Conservation (phyloP, 1,140 invertebrate species). For the Drosophila auraria region DNA sequence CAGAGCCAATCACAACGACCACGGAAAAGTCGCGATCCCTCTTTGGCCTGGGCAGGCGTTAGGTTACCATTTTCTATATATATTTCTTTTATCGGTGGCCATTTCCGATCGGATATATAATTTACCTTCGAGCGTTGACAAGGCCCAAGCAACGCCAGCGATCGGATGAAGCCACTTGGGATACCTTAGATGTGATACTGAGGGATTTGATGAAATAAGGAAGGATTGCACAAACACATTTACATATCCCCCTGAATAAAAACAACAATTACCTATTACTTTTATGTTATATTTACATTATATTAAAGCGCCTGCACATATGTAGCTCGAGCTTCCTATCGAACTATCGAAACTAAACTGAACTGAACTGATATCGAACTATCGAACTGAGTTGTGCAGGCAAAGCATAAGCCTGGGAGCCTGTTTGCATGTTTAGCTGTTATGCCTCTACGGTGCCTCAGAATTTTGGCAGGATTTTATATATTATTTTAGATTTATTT, state of each 20-base stretch:
- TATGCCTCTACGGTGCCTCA: too few relatives aligned
- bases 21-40: not conserved
- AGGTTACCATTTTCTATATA: not conserved
- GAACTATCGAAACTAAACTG: not conserved
- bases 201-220: not conserved
- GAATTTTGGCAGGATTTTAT: too few relatives aligned
- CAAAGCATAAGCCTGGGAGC: too few relatives aligned
- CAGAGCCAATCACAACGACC: not conserved
- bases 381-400: too few relatives aligned
- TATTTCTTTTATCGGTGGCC: slow-evolving; percentile 12
- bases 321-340: not conserved
- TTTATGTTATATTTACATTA: not conserved
- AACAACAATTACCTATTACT: not conserved
- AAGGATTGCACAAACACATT: not conserved
- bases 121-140: slow-evolving; percentile 16
- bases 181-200: not conserved
- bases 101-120: slow-evolving; percentile 21
- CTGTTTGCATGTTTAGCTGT: too few relatives aligned
- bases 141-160: not conserved
- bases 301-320: not conserved
- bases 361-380: too few relatives aligned
- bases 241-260: not conserved
- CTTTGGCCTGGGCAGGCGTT: not conserved
- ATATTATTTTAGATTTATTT: too few relatives aligned
- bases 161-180: not conserved